Evolutionary conservation across 2,113 vertebrate genomes (phyloP).

Genomic region (Xyrauchen texanus): DNA sequence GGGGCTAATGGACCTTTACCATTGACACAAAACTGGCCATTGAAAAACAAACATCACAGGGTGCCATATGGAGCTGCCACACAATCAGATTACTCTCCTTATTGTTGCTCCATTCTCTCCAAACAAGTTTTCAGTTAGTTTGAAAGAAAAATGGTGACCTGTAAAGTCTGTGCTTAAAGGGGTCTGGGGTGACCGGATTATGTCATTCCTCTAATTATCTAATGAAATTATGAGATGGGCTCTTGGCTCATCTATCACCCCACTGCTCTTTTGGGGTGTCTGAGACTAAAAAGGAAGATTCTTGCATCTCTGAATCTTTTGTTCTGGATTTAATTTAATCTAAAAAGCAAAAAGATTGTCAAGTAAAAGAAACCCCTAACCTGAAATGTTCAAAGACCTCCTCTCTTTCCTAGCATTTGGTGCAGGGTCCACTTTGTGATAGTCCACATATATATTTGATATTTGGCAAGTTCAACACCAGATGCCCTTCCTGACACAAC

Average conservation of each 20-base stretch:
- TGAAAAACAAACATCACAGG: conserved; percentile 58
- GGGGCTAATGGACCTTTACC: too few species aligned
- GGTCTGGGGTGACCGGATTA: conserved; percentile 60
- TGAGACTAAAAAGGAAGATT: not conserved
- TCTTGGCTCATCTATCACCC: conserved; percentile 60
- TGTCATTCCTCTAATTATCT: conserved; percentile 68
- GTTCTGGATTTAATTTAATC: conserved; percentile 25
- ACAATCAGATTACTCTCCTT: too few species aligned
- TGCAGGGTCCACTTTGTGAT: too few species aligned
- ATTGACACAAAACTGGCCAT: too few species aligned
- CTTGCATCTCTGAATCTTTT: conserved; percentile 20
- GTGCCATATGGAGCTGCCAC: conserved; percentile 69
- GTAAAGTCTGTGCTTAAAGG: conserved; percentile 48
- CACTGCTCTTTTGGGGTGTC: conserved; percentile 31
- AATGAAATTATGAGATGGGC: conserved; percentile 74
- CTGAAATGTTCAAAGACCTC: not conserved
- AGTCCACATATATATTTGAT: too few species aligned
- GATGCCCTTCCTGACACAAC: too few species aligned
- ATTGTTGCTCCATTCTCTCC: conserved; percentile 61
- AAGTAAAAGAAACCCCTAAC: not conserved
- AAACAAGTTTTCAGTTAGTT: conserved; percentile 33
- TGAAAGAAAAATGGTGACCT: conserved; percentile 65
- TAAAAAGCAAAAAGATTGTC: conserved; percentile 5
- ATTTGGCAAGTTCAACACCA: too few species aligned
- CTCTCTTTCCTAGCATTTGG: too few species aligned